A percentile compares a stretch with the other conserved stretches of the same genome.
These are phyloP conservation scores for Thomomys bottae DNA, from an alignment of 2,113 vertebrate genomes.

Conservation along the genomic window DNA sequence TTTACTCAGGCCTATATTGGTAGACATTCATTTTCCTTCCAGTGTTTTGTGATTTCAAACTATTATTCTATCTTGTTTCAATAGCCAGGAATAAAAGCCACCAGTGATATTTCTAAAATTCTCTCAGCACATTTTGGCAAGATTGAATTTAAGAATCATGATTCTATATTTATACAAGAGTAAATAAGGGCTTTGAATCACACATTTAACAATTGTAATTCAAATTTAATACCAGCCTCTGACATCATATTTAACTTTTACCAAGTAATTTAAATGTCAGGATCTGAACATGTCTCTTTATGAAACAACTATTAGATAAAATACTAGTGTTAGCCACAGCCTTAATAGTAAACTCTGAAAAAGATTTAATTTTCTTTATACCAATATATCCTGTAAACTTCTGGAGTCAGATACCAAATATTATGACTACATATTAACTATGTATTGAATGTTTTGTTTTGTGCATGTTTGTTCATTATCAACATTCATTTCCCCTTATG, in stretches of 20 bases:
- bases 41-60: background rate
- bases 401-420: background rate
- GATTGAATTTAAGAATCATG: background rate
- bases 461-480: background rate
- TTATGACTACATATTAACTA: background rate
- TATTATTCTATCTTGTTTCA: background rate
- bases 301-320: background rate
- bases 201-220: background rate
- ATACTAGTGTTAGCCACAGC: background rate
- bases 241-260: background rate
- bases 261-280: background rate
- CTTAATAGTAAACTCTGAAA: too few species aligned
- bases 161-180: background rate
- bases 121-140: background rate
- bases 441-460: background rate
- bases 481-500: background rate
- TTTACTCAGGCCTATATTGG: background rate
- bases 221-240: background rate
- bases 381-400: background rate
- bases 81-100: background rate
- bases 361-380: too few species aligned
- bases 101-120: background rate
- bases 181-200: background rate
- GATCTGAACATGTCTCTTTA: background rate
- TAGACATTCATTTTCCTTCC: background rate